Conservation (phyloP, 1,140 invertebrate species). For the Drosophila parvula region DNA sequence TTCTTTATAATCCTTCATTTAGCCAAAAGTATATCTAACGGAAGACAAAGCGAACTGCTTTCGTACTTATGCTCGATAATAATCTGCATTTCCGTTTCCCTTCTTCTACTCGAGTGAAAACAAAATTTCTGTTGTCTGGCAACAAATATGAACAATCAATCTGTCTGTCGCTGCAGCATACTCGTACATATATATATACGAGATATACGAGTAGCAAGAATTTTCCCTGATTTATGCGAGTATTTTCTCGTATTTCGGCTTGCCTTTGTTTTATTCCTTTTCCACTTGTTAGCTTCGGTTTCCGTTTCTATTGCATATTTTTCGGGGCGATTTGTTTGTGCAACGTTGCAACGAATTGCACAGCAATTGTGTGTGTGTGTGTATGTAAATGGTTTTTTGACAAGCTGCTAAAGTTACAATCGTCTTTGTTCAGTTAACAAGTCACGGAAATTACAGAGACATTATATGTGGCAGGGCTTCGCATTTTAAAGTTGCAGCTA, state of each 20-base stretch:
- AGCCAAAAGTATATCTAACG: background rate
- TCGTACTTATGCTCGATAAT: constrained; percentile 23
- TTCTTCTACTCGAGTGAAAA: constrained; percentile 23
- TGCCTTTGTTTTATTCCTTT: constrained; percentile 26
- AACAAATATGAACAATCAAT: constrained; percentile 60
- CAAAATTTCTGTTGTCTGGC: constrained; percentile 36
- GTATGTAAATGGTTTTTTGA: constrained; percentile 38
- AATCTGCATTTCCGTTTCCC: constrained; percentile 34
- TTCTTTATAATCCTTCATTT: background rate
- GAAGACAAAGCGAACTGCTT: constrained; percentile 27
- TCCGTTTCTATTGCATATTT: constrained; percentile 43
- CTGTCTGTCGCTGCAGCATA: constrained; percentile 6
- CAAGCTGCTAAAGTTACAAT: constrained; percentile 48
- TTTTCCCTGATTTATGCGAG: constrained; percentile 14
- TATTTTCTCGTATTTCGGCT: constrained; percentile 7
- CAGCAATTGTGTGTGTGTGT: constrained; percentile 26
- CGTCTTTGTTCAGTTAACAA: constrained; percentile 49
- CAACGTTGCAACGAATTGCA: constrained; percentile 43
- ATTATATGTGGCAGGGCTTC: constrained; percentile 15
- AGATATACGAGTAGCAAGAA: constrained; percentile 6
- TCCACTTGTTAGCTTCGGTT: constrained; percentile 52
- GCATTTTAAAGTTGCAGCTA: background rate
- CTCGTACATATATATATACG: constrained; percentile 1
- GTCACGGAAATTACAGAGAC: constrained; percentile 41
- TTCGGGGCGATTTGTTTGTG: constrained; percentile 21